Conservation (phyloP, 2,113 vertebrate genomes). For the Corythoichthys haematopterus region DNA sequence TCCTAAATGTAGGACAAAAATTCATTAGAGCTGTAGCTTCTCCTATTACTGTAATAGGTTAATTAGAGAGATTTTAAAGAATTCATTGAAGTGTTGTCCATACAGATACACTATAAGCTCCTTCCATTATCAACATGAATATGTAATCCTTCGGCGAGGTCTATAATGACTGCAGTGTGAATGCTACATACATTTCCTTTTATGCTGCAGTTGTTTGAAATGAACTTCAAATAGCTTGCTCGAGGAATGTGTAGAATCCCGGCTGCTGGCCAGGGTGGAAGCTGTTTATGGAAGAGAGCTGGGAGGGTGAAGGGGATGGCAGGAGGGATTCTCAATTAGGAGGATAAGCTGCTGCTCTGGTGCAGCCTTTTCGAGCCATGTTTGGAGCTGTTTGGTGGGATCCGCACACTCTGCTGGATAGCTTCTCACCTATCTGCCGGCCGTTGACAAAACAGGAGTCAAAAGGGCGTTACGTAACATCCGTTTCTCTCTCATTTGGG, state of each 20-base stretch:
- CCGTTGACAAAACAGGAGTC: slow-evolving; percentile 75
- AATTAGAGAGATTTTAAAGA: slow-evolving; percentile 21
- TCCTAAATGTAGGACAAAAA: slow-evolving; percentile 1
- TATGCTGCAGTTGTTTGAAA: slow-evolving; percentile 72
- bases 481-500: slow-evolving; percentile 42
- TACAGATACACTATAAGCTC: slow-evolving; percentile 16
- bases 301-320: slow-evolving; percentile 25
- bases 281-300: slow-evolving; percentile 71
- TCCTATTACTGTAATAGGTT: slow-evolving; percentile 5
- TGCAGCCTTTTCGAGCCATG: slow-evolving; percentile 65
- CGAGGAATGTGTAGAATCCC: slow-evolving; percentile 62
- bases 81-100: slow-evolving; percentile 2
- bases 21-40: not conserved
- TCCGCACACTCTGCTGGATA: slow-evolving; percentile 40
- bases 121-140: slow-evolving; percentile 32
- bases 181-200: slow-evolving; percentile 75
- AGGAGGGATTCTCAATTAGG: slow-evolving; percentile 57
- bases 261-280: slow-evolving; percentile 58
- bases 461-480: slow-evolving; percentile 57
- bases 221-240: slow-evolving; percentile 58
- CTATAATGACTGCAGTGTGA: slow-evolving; percentile 31
- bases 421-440: slow-evolving; percentile 60
- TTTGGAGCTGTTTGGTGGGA: slow-evolving; percentile 72
- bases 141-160: slow-evolving; percentile 26
- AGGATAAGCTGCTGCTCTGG: slow-evolving; percentile 52